These are phyloP conservation scores for Oncorhynchus gorbuscha DNA, from an alignment of 2,113 vertebrate species.

Conservation along the genomic window DNA sequence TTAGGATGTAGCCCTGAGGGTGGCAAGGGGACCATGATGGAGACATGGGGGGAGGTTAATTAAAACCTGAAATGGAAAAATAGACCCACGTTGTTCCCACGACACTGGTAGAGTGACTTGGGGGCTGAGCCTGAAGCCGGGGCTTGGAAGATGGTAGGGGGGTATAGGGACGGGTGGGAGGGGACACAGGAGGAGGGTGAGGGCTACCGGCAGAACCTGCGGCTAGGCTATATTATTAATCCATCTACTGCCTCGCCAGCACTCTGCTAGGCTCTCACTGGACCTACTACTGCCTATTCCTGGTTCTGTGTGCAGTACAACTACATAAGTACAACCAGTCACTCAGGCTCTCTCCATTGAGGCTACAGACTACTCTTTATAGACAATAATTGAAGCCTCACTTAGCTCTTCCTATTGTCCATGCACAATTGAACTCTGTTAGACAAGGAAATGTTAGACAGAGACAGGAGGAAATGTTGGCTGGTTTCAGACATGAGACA, in stretches of 20 bases:
- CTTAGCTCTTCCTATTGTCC: conserved; percentile 45
- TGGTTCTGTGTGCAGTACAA: background rate
- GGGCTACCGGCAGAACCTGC: conserved; percentile 8
- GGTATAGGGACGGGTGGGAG: too few relatives aligned
- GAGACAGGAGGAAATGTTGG: conserved; percentile 37
- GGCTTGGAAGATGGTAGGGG: too few relatives aligned
- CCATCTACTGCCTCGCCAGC: conserved; percentile 27
- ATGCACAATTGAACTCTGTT: conserved; percentile 16
- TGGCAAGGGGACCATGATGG: too few relatives aligned
- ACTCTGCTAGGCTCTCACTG: conserved; percentile 2
- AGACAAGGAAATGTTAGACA: conserved; percentile 2
- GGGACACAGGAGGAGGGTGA: background rate
- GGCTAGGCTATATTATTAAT: conserved; percentile 49
- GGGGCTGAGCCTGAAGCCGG: too few relatives aligned
- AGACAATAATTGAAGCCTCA: background rate
- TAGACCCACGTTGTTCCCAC: conserved; percentile 52
- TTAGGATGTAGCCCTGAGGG: too few relatives aligned
- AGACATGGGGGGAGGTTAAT: conserved; percentile 54
- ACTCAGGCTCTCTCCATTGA: too few relatives aligned
- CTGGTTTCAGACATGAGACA: conserved; percentile 61
- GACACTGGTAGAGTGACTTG: conserved; percentile 2
- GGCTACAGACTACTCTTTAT: background rate
- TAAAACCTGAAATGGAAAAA: conserved; percentile 60
- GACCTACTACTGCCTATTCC: background rate
- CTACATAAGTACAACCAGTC: too few relatives aligned